phyloP scores from a whole-genome alignment of 2,113 vertebrate species.

The Electrona antarctica region DNA sequence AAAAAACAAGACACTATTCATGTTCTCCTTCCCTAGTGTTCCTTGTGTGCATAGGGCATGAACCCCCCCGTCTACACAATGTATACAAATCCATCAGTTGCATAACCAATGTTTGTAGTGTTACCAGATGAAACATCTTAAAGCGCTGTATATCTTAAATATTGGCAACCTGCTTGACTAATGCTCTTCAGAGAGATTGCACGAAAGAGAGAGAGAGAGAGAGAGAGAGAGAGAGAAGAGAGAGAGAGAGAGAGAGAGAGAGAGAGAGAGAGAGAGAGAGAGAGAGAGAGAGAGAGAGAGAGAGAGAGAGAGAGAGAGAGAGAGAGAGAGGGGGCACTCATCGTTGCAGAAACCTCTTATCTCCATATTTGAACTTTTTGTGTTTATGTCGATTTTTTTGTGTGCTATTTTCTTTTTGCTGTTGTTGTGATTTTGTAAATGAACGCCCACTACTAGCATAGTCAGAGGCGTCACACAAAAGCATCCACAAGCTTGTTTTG shows the following conservation, averaged over 20 bases:
- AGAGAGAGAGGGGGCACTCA: background rate
- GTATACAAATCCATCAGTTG: conserved; percentile 20
- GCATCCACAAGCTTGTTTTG: too few relatives aligned
- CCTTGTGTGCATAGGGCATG: background rate
- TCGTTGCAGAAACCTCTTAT: too few relatives aligned
- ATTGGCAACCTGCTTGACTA: background rate
- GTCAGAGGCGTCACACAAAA: too few relatives aligned
- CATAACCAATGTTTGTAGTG: conserved; percentile 12
- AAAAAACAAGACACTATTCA: too few relatives aligned
- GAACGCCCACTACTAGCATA: too few relatives aligned
- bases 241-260: background rate
- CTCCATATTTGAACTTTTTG: too few relatives aligned
- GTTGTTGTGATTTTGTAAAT: too few relatives aligned
- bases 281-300: background rate
- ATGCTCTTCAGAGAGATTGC: background rate
- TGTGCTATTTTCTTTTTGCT: too few relatives aligned
- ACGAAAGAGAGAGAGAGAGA: background rate
- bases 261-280: too few relatives aligned
- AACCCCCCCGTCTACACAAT: conserved; percentile 1
- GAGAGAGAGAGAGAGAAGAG: background rate
- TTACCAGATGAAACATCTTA: background rate
- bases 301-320: background rate
- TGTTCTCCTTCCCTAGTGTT: too few relatives aligned
- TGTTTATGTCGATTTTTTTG: too few relatives aligned
- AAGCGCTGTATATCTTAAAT: background rate